These are phyloP conservation scores for Baronia brevicornis DNA, from an alignment of 2,888 invertebrate species.

Conservation along the genomic window DNA sequence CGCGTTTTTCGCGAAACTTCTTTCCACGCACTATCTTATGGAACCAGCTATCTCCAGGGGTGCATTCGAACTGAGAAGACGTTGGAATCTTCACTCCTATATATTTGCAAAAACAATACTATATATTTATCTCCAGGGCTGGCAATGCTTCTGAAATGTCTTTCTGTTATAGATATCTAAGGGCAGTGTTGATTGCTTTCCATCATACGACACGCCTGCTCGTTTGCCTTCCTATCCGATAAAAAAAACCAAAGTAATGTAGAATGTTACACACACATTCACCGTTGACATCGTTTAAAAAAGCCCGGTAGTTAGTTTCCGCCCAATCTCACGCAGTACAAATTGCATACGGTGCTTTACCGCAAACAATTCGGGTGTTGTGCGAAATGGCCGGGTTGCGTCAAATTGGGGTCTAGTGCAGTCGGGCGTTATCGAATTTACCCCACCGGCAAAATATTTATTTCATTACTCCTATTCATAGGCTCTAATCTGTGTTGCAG, in stretches of 20 bases:
- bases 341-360: conserved; percentile 51
- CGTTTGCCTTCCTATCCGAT: background rate
- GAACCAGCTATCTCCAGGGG: no score
- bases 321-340: conserved; percentile 51
- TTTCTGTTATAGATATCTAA: no score
- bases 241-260: background rate
- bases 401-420: conserved; percentile 62
- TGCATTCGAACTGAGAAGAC: no score
- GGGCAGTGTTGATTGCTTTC: no score
- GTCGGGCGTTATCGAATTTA: conserved; percentile 60
- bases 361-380: conserved; percentile 58
- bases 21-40: no score
- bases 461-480: conserved; percentile 75
- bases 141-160: no score
- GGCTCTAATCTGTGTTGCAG: conserved; percentile 63
- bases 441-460: conserved; percentile 74
- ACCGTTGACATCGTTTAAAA: conserved; percentile 18
- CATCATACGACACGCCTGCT: no score
- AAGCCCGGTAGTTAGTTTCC: conserved; percentile 52
- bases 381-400: conserved; percentile 55
- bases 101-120: no score
- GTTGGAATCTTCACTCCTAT: no score
- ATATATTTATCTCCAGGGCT: no score
- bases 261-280: conserved; percentile 2
- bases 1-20: no score